Evolutionary conservation across 2,113 vertebrate genomes (phyloP).

Genomic region (Geococcyx californianus): DNA sequence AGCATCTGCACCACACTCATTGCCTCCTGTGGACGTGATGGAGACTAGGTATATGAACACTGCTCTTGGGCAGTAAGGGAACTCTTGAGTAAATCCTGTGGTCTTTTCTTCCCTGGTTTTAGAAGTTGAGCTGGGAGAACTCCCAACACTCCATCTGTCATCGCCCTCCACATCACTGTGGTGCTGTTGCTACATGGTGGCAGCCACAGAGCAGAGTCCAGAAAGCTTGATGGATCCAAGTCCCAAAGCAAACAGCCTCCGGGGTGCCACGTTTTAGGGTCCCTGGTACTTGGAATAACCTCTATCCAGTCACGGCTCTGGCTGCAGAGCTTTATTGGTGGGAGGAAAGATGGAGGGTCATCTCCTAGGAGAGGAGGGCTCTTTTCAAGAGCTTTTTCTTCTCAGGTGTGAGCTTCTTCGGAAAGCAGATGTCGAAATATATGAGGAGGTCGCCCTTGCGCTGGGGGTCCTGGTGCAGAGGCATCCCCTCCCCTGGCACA

Average conservation of each 20-base stretch:
- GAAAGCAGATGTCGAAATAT: constrained; percentile 87
- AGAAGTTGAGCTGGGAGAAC: too few relatives aligned
- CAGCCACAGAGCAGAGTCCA: background rate
- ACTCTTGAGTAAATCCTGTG: background rate
- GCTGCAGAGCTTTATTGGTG: background rate
- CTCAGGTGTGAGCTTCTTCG: constrained; percentile 79
- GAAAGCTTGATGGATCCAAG: fast-evolving
- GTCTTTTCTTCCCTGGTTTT: background rate
- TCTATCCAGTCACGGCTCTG: fast-evolving
- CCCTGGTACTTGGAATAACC: background rate
- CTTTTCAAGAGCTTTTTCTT: constrained; percentile 80
- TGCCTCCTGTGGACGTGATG: constrained; percentile 87
- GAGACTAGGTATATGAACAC: constrained; percentile 90
- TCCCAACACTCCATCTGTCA: background rate
- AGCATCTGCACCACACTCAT: constrained; percentile 89
- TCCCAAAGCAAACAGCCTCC: background rate
- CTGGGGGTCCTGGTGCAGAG: constrained; percentile 70
- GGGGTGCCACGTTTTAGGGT: background rate
- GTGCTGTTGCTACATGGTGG: background rate
- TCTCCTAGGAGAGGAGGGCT: constrained; percentile 67
- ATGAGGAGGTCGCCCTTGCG: constrained; percentile 87
- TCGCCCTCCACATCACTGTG: fast-evolving
- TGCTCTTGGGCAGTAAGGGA: constrained; percentile 74
- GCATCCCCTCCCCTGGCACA: constrained; percentile 91
- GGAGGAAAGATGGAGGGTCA: fast-evolving